These are phyloP conservation scores for Chroicocephalus ridibundus DNA, from an alignment of 2,113 vertebrate species.

Conservation along the genomic window DNA sequence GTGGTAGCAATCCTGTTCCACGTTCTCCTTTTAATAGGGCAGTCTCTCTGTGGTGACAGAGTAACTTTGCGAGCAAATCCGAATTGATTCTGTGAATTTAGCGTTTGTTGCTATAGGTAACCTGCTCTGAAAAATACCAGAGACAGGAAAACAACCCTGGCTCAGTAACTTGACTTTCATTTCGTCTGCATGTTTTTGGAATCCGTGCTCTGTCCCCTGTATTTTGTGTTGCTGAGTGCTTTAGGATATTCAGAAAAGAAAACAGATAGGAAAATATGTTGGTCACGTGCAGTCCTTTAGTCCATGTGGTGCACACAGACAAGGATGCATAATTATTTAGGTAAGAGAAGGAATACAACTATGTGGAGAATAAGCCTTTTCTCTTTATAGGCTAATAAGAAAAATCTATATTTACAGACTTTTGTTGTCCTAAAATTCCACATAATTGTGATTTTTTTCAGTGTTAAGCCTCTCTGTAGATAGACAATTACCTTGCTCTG, in stretches of 20 bases:
- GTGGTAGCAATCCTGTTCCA: neutral
- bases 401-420: neutral
- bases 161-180: neutral
- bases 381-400: neutral
- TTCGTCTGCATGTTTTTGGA: neutral
- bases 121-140: neutral
- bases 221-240: neutral
- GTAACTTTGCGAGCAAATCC: neutral
- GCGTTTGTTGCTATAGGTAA: neutral
- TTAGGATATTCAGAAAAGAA: neutral
- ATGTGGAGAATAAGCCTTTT: neutral
- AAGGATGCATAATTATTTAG: neutral
- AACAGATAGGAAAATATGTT: neutral
- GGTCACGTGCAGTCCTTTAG: neutral
- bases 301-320: neutral
- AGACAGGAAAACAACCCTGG: neutral
- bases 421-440: neutral
- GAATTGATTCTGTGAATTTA: neutral
- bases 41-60: accelerated
- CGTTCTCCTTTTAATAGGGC: neutral
- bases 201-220: neutral
- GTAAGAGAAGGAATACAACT: neutral
- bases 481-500: neutral
- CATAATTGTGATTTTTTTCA: neutral
- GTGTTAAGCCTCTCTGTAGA: neutral